Conservation (phyloP, 2,113 vertebrate genomes). For the Cephalopholis sonnerati region DNA sequence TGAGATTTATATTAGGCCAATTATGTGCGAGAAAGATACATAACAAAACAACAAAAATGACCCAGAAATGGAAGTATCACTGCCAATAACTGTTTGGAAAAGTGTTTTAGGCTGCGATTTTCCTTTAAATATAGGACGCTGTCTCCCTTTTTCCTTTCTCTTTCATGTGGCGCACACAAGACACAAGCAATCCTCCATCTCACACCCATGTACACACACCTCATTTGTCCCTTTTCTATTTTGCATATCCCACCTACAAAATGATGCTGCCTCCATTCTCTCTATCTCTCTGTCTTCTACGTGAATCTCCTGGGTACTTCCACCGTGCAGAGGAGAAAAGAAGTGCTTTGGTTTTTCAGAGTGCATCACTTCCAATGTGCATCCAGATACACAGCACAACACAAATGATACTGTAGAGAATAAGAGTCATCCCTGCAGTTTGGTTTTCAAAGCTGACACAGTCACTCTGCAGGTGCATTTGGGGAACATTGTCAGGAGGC, state of each 20-base stretch:
- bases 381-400: constrained; percentile 16
- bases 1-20: constrained; percentile 41
- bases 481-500: constrained; percentile 23
- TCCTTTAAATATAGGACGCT: constrained; percentile 34
- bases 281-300: constrained; percentile 23
- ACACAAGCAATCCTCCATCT: neutral
- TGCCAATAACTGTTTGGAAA: constrained; percentile 21
- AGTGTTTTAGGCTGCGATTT: constrained; percentile 4
- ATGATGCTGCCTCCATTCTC: constrained; percentile 41
- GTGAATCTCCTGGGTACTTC: constrained; percentile 49
- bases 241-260: constrained; percentile 42
- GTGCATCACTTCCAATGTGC: constrained; percentile 30
- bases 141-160: neutral
- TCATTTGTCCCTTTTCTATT: constrained; percentile 21
- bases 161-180: constrained; percentile 18
- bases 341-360: constrained; percentile 40
- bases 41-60: constrained; percentile 47
- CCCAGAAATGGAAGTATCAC: constrained; percentile 49
- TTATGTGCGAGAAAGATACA: constrained; percentile 50
- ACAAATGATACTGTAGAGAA: constrained; percentile 31
- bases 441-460: constrained; percentile 44
- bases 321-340: constrained; percentile 37
- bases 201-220: neutral
- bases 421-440: constrained; percentile 7
- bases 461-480: constrained; percentile 20